Percentiles rank a stretch among this genome's conserved stretches.
phyloP scores from a whole-genome alignment of 2,797 vertebrate species.

The Parauchenoglanis punctatus region DNA sequence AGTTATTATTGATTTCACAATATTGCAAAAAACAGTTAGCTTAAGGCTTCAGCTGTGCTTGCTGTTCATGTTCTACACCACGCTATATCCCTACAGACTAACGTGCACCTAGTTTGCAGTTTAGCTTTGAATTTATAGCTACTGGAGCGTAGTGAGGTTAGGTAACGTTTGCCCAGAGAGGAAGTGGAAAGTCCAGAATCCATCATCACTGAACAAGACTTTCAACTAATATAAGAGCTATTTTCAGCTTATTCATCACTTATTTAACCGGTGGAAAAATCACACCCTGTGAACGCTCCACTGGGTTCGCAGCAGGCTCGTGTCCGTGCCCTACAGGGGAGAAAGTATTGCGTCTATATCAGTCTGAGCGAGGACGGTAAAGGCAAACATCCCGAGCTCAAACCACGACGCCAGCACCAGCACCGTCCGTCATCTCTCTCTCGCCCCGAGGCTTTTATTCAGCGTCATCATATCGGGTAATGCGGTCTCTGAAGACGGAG shows the following conservation, averaged over 20 bases:
- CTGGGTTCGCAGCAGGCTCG: background rate
- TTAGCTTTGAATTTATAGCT: background rate
- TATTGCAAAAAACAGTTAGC: background rate
- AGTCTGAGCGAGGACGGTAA: constrained; percentile 6
- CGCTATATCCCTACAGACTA: background rate
- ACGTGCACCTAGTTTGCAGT: background rate
- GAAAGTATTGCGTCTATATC: background rate
- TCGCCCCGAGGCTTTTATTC: constrained; percentile 47
- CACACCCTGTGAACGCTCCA: constrained; percentile 26
- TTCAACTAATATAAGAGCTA: constrained; percentile 24
- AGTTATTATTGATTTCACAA: background rate
- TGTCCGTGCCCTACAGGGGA: constrained; percentile 8
- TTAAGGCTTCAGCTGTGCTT: background rate
- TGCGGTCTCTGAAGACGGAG: constrained; percentile 30
- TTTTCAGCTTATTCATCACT: constrained; percentile 51
- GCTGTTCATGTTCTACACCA: background rate
- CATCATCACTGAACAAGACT: background rate
- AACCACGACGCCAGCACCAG: constrained; percentile 7
- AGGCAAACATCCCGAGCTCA: constrained; percentile 9
- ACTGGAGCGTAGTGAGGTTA: background rate
- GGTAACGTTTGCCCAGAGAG: background rate
- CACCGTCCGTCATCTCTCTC: background rate
- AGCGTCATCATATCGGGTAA: constrained; percentile 44
- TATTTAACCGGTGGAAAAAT: constrained; percentile 45
- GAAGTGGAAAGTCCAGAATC: background rate